Evolutionary conservation across 1,140 invertebrate genomes (phyloP), one percentile per base, ranked within the genome.

Genomic region (Drosophila willistoni): DNA sequence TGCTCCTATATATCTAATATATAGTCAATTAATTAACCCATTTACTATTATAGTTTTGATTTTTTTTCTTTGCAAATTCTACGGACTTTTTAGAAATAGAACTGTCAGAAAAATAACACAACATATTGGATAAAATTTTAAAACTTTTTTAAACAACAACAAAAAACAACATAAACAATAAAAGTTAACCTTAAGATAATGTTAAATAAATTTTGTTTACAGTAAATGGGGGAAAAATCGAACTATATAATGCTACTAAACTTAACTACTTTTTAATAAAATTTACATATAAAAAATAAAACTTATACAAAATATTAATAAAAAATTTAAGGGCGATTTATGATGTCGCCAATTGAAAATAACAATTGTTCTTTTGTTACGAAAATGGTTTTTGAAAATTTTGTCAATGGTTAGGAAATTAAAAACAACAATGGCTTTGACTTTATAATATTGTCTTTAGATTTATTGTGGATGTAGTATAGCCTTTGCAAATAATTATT

Each of bases 331-430:
- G 13, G 39, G 25, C 57, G 12, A 42, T 64, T 64, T 36, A 33
- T 29, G 17, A 42, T 19, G 44, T 51, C 42, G 57, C 87, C 70
- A 62, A 83, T 71, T 62, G 82, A 75, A 54, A 72, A 65, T 39
- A 47, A 63, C 34, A 22, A 33, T 19, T 51, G 5, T 69, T 29
- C 29, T 29, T 7, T 25, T 25, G 22, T 25, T 25, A 25, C 0
- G 29, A 29, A 29, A 29, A 29, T 6, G 29, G 5, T 29, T 6
- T 0, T 29, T 29, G 0, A 29, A 7, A 29, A 6, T 29, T 0
- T 29, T 0, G 0, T 6, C 29, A 29, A 29, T 7, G 29, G 29
- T 29, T 5, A 29, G 29, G 0, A 29, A 29, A 29, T 29, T 29
- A 6, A 29, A 29, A 29, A 7, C 5, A 29, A 29, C 5, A 29